Conservation (phyloP, 2,113 vertebrate genomes). For the Mormyrus iriodes region DNA sequence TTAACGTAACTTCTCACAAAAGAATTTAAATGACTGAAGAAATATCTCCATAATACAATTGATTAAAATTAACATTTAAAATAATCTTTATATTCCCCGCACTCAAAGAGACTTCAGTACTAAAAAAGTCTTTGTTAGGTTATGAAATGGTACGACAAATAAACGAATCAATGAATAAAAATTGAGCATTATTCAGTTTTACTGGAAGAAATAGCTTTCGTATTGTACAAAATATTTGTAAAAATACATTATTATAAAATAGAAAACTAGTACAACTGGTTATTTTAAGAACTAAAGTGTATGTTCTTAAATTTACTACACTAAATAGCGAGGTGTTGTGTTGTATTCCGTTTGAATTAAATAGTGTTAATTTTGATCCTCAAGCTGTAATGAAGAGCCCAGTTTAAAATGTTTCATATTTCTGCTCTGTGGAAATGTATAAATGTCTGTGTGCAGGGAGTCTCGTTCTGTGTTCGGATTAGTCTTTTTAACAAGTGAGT, state of each 20-base stretch:
- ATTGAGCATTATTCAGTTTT: background rate
- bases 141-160: background rate
- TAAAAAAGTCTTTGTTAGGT: background rate
- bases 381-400: background rate
- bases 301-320: background rate
- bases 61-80: background rate
- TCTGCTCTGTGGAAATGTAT: background rate
- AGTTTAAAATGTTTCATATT: background rate
- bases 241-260: background rate
- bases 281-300: background rate
- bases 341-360: background rate
- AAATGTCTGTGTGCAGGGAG: background rate
- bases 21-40: background rate
- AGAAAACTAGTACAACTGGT: background rate
- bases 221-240: background rate
- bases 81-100: background rate
- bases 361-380: background rate
- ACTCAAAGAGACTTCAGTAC: background rate
- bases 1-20: background rate
- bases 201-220: background rate
- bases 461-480: background rate
- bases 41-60: background rate
- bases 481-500: background rate
- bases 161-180: background rate
- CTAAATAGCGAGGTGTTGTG: background rate